phyloP scores from a whole-genome alignment of 2,797 vertebrate species.

The Sylvia borin region DNA sequence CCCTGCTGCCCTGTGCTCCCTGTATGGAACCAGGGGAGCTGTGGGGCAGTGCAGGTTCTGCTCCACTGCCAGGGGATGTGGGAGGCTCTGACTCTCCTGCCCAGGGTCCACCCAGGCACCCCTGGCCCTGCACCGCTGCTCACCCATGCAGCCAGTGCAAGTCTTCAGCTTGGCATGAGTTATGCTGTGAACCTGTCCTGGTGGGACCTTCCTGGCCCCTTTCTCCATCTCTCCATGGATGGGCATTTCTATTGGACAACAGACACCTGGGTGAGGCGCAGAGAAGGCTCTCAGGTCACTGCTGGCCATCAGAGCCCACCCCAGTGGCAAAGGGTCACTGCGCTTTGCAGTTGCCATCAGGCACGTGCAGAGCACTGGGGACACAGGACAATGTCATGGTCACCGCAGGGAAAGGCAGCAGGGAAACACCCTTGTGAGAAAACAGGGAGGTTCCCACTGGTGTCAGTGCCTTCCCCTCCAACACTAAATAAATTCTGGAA shows the following conservation, averaged over 20 bases:
- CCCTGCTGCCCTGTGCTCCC: background rate
- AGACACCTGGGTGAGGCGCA: background rate
- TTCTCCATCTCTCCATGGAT: fast-evolving
- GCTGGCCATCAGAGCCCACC: background rate
- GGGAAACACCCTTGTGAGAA: background rate
- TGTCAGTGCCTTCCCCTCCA: background rate
- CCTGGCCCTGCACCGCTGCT: fast-evolving
- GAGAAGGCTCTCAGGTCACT: background rate
- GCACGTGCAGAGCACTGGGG: background rate
- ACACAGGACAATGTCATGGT: background rate
- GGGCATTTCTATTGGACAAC: background rate
- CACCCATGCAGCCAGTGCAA: background rate
- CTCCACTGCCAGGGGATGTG: background rate
- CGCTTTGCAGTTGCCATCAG: fast-evolving
- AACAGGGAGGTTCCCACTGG: background rate
- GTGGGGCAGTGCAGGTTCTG: background rate
- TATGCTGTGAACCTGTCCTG: background rate
- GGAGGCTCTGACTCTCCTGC: background rate
- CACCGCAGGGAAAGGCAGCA: background rate
- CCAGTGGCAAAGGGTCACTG: background rate
- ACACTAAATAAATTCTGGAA: background rate
- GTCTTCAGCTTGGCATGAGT: background rate
- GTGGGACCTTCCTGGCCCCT: background rate
- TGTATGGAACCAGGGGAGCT: fast-evolving
- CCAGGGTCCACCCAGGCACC: background rate